Evolutionary conservation across 2,113 vertebrate species (phyloP).

Genomic region (Mus spicilegus): DNA sequence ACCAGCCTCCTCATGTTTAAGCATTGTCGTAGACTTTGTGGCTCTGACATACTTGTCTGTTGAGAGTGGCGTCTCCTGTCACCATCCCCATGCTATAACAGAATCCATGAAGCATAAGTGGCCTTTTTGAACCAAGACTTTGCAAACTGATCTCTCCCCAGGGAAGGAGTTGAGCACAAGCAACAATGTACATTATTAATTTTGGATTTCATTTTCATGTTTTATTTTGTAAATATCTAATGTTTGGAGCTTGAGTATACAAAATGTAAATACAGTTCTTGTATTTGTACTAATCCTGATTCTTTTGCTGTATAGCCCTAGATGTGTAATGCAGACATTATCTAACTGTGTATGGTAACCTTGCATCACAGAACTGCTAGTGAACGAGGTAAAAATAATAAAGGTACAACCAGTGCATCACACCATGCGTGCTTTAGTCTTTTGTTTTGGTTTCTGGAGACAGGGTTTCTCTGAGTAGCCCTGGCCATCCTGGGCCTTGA

Average conservation of each 20-base stretch:
- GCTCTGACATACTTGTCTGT: conserved; percentile 55
- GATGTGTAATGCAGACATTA: conserved; percentile 97
- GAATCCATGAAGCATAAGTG: conserved; percentile 84
- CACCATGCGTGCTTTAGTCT: conserved; percentile 38
- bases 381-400: conserved; percentile 97
- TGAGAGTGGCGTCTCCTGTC: conserved; percentile 57
- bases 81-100: conserved; percentile 66
- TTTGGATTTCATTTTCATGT: conserved; percentile 96
- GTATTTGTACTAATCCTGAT: conserved; percentile 99
- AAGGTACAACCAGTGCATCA: conserved; percentile 96
- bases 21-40: neutral
- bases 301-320: conserved; percentile 99
- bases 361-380: conserved; percentile 97
- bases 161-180: conserved; percentile 88
- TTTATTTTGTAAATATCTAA: conserved; percentile 99
- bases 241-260: conserved; percentile 98
- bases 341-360: conserved; percentile 98
- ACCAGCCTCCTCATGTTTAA: neutral
- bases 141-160: conserved; percentile 86
- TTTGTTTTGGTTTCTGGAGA: neutral
- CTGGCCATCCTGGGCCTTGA: neutral
- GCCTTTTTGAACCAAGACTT: conserved; percentile 88
- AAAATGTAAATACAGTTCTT: conserved; percentile 99
- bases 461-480: neutral
- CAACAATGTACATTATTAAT: conserved; percentile 95